Percentiles rank a stretch among this genome's conserved stretches.
Evolutionary conservation across 1,140 invertebrate genomes (phyloP).

Genomic region (Drosophila nebulosa): DNA sequence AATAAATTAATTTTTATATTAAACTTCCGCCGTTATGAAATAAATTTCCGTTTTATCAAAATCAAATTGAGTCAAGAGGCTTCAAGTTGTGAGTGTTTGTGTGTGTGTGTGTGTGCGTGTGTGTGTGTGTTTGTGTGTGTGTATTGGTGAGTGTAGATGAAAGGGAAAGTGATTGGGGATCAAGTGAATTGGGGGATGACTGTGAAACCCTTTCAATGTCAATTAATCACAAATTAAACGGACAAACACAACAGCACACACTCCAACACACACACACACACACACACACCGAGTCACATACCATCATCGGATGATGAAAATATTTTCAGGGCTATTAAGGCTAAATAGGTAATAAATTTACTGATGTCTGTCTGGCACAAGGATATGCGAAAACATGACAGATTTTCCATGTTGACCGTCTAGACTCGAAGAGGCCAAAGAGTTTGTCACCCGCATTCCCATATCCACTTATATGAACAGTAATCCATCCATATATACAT

Average conservation of each 20-base stretch:
- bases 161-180: constrained; percentile 64
- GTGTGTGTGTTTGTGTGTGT: too few relatives aligned
- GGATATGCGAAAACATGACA: constrained; percentile 52
- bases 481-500: background rate
- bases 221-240: constrained; percentile 79
- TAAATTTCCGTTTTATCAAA: constrained; percentile 66
- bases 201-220: constrained; percentile 78
- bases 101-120: too few relatives aligned
- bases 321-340: constrained; percentile 70
- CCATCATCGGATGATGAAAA: constrained; percentile 65
- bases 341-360: constrained; percentile 79
- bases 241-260: constrained; percentile 31
- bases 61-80: constrained; percentile 56
- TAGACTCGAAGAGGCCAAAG: constrained; percentile 35
- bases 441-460: constrained; percentile 29
- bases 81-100: background rate
- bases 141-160: constrained; percentile 19
- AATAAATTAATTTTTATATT: constrained; percentile 70
- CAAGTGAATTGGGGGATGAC: constrained; percentile 39
- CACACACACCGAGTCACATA: constrained; percentile 11
- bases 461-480: background rate
- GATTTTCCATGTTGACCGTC: constrained; percentile 48
- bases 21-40: constrained; percentile 64
- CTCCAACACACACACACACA: constrained; percentile 13
- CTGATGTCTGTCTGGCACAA: constrained; percentile 67